These are phyloP conservation scores for Gymnosoma rotundatum DNA, from an alignment of 2,888 invertebrate species.

Conservation along the genomic window DNA sequence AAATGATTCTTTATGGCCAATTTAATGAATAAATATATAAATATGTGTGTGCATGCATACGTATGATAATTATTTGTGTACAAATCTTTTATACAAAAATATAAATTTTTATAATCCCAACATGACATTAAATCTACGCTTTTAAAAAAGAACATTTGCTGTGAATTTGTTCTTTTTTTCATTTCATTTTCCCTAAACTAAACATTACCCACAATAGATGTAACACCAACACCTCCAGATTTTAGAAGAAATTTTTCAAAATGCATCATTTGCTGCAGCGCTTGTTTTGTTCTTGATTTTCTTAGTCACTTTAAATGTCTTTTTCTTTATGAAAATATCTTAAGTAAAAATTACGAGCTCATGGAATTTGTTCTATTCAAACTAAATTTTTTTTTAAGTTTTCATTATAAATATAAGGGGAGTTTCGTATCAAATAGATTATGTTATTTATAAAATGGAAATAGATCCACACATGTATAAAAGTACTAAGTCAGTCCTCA, in stretches of 20 bases:
- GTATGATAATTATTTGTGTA: slow-evolving; percentile 25
- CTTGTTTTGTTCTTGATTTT: slow-evolving; percentile 26
- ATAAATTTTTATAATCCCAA: slow-evolving; percentile 75
- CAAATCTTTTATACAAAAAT: slow-evolving; percentile 23
- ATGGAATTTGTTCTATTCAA: not conserved
- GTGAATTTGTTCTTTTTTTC: not conserved
- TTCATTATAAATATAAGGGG: not conserved
- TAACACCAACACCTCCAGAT: slow-evolving; percentile 60
- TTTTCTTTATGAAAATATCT: slow-evolving; percentile 51
- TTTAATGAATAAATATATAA: not conserved
- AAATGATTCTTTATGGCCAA: slow-evolving; percentile 29
- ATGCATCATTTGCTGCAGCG: slow-evolving; percentile 45
- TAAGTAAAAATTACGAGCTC: slow-evolving; percentile 71
- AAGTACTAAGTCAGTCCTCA: too few species aligned
- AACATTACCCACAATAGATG: slow-evolving; percentile 65
- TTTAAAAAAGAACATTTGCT: slow-evolving; percentile 71
- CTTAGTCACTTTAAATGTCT: slow-evolving; percentile 34
- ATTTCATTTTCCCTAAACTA: slow-evolving; percentile 21
- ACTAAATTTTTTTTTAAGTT: not conserved
- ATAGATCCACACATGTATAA: too few species aligned
- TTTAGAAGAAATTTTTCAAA: slow-evolving; percentile 55
- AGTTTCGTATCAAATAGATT: not conserved
- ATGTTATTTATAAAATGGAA: too few species aligned
- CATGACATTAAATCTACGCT: slow-evolving; percentile 76
- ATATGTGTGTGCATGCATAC: too few species aligned